These are phyloP conservation scores for Diadromus collaris DNA, from an alignment of 2,888 invertebrate species.

Conservation along the genomic window DNA sequence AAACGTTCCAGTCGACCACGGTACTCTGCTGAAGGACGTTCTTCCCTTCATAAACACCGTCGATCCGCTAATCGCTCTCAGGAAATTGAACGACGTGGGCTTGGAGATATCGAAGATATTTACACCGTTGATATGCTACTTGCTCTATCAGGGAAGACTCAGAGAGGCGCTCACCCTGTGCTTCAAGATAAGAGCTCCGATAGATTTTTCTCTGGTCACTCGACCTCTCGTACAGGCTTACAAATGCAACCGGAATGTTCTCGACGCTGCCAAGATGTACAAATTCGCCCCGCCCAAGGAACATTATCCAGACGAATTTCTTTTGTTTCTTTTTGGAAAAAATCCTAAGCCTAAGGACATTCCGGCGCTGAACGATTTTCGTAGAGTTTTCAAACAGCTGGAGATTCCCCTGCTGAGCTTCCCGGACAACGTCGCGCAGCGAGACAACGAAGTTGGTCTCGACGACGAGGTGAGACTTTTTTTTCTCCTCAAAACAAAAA, in stretches of 20 bases:
- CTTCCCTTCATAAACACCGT: conserved; percentile 82
- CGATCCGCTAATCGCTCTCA: conserved; percentile 81
- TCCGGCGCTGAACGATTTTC: conserved; percentile 69
- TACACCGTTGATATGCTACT: conserved; percentile 81
- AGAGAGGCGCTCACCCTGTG: conserved; percentile 63
- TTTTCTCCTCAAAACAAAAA: too few relatives aligned
- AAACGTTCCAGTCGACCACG: conserved; percentile 82
- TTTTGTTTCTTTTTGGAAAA: conserved; percentile 81
- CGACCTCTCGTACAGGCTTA: conserved; percentile 81
- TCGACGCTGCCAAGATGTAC: conserved; percentile 81
- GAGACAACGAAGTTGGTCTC: background rate
- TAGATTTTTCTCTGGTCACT: conserved; percentile 81
- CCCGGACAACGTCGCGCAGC: background rate
- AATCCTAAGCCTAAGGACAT: conserved; percentile 77
- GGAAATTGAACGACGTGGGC: conserved; percentile 81
- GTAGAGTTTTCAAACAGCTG: conserved; percentile 65
- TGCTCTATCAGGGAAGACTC: conserved; percentile 80
- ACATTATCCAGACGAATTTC: conserved; percentile 83
- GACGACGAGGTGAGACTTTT: background rate
- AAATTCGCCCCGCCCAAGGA: conserved; percentile 80
- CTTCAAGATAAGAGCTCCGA: conserved; percentile 77
- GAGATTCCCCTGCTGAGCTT: conserved; percentile 65
- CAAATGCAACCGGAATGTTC: conserved; percentile 80
- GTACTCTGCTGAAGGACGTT: conserved; percentile 82
- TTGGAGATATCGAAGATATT: conserved; percentile 78